Percentiles rank a stretch among this genome's conserved stretches.
phyloP scores from a whole-genome alignment of 1,140 invertebrate genomes.

The Leptestheria dahalacensis region DNA sequence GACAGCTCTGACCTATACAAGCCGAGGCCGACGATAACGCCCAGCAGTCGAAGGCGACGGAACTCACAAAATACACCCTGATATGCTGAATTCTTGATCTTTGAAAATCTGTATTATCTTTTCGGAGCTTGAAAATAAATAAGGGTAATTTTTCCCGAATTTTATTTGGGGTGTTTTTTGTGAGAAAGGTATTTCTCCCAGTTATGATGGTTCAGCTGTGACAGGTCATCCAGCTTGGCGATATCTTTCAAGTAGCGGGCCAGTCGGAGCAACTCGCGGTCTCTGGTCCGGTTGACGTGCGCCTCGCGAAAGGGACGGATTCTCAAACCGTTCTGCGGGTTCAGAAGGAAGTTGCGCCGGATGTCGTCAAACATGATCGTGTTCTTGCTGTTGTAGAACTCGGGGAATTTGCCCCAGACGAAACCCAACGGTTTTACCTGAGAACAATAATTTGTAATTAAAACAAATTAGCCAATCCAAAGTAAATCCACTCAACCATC shows the following conservation, averaged over 20 bases:
- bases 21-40: conserved; percentile 39
- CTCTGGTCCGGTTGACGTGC: conserved; percentile 67
- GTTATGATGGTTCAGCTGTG: conserved; percentile 66
- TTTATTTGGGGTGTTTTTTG: neutral
- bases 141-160: neutral
- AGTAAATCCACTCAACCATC: no score
- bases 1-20: conserved; percentile 50
- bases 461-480: neutral
- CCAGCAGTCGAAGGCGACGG: conserved; percentile 32
- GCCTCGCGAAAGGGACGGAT: conserved; percentile 82
- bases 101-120: no score
- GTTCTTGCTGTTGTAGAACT: conserved; percentile 66
- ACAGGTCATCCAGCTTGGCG: conserved; percentile 66
- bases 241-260: conserved; percentile 74
- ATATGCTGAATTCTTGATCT: neutral
- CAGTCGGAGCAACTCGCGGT: conserved; percentile 68
- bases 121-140: neutral
- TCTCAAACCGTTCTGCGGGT: conserved; percentile 80
- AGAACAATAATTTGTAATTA: neutral
- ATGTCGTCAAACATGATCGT: conserved; percentile 98
- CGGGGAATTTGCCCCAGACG: conserved; percentile 88
- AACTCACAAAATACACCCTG: neutral
- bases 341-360: conserved; percentile 94
- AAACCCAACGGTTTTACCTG: conserved; percentile 89
- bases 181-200: conserved; percentile 60